Evolutionary conservation across 1,140 invertebrate species (phyloP), one percentile per base, ranked within the genome.

Genomic region (Procambarus virginalis): DNA sequence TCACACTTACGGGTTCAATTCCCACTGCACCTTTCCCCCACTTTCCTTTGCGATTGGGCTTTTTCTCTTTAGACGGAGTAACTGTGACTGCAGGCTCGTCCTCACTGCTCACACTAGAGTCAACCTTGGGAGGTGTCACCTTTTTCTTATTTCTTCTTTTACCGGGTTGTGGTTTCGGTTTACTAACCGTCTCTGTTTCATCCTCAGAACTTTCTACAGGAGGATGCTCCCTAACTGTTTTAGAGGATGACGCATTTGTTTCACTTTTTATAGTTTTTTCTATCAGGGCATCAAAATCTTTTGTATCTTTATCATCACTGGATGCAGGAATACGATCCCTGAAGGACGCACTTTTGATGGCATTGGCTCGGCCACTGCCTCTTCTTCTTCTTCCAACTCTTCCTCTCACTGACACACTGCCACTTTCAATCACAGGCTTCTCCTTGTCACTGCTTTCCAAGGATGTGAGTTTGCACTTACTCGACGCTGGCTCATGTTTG

Each of bases 61-160:
- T 94, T 94, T 93, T 94, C 92, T 93, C 92, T 93, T 94, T 85
- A 92, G 93, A 91, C 93, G 83, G 81, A 46, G 89, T 76, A 80
- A 68, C 70, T 48, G 75, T 86, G n/a, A 73, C 68, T 73, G 68
- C 22, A 48, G 77, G 58, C 14, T 92, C 91, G 48, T 90, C 91
- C 80, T 89, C 90, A 86, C 91, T 92, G 78, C 91, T 91, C 46
- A 82, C 90, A 78, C 81, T 91, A 68, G 64, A 68, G 8, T 89
- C 91, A n/a, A 91, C 79, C 76, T 91, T 89, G 76, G 89, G 77
- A 12, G 89, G 89, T 34, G 89, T 85, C 8, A 83, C 78, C 48
- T 88, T 86, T 70, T 86, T 92, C 75, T 90, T 91, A 20, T 93
- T 92, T 91, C 90, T 46, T 77, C 93, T 92, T 93, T 93, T 89